These are phyloP conservation scores for Megalopta genalis DNA, from an alignment of 1,140 invertebrate species.

Conservation along the genomic window DNA sequence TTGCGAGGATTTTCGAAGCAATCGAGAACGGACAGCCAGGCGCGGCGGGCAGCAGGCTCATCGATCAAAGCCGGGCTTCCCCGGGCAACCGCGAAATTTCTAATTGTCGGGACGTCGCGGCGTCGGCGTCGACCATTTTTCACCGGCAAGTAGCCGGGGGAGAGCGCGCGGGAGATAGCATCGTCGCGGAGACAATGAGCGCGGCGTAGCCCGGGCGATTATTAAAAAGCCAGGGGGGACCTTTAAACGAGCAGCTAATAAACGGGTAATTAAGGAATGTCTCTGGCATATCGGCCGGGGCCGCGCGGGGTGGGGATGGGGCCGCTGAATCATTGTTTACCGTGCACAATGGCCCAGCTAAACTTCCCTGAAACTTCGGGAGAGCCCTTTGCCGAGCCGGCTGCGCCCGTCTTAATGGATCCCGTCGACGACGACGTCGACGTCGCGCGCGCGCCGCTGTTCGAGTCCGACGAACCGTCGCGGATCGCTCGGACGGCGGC, in stretches of 20 bases:
- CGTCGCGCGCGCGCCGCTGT: no score
- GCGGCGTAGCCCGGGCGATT: no score
- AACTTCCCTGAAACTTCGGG: slow-evolving; percentile 24
- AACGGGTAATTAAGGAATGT: slow-evolving; percentile 55
- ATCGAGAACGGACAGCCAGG: no score
- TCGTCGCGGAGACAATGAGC: not conserved
- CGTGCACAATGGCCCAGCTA: slow-evolving; percentile 46
- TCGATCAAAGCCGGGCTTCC: no score
- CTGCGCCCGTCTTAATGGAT: slow-evolving; percentile 1
- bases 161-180: not conserved
- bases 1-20: no score
- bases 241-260: slow-evolving; percentile 12
- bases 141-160: not conserved
- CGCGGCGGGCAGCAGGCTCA: no score
- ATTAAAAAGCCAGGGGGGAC: not conserved
- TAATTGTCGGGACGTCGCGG: no score
- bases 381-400: not conserved
- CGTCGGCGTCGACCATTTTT: not conserved
- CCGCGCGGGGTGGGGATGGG: not conserved
- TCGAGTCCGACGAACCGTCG: no score
- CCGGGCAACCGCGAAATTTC: no score
- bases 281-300: not conserved
- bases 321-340: slow-evolving; percentile 67
- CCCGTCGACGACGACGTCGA: no score
- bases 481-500: no score